phyloP scores from a whole-genome alignment of 2,888 invertebrate species.

The Mimas tiliae region DNA sequence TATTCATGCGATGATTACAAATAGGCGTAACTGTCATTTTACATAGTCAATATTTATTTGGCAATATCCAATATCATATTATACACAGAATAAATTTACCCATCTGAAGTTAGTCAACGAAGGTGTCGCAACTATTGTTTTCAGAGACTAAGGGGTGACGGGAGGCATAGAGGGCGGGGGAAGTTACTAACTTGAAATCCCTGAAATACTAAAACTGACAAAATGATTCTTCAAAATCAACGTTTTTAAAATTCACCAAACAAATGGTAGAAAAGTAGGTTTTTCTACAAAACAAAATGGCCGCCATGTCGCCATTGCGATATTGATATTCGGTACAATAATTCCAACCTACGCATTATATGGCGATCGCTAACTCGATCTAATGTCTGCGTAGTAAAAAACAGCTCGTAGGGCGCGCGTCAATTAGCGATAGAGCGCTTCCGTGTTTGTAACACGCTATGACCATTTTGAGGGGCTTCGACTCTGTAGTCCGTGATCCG shows the following conservation, averaged over 20 bases:
- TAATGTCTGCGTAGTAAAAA: background rate
- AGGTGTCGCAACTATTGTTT: too few relatives aligned
- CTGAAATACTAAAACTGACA: too few relatives aligned
- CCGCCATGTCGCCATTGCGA: slow-evolving; percentile 2
- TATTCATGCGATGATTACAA: background rate
- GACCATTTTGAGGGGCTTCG: background rate
- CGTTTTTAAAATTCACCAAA: too few relatives aligned
- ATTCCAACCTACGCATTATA: slow-evolving; percentile 6
- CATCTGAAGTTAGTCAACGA: too few relatives aligned
- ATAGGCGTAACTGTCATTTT: background rate
- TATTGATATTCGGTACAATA: slow-evolving; percentile 2
- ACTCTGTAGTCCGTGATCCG: background rate
- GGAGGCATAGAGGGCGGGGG: too few relatives aligned
- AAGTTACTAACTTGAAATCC: too few relatives aligned
- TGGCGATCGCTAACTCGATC: slow-evolving; percentile 1
- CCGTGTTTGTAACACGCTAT: background rate
- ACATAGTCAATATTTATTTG: background rate
- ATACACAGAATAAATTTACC: too few relatives aligned
- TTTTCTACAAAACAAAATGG: slow-evolving; percentile 8
- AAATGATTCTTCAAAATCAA: too few relatives aligned
- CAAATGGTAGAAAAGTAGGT: background rate
- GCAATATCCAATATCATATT: background rate
- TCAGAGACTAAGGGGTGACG: too few relatives aligned
- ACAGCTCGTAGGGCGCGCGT: background rate
- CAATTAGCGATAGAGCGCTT: background rate